phyloP scores from a whole-genome alignment of 1,140 invertebrate species.

The Latrodectus geometricus region DNA sequence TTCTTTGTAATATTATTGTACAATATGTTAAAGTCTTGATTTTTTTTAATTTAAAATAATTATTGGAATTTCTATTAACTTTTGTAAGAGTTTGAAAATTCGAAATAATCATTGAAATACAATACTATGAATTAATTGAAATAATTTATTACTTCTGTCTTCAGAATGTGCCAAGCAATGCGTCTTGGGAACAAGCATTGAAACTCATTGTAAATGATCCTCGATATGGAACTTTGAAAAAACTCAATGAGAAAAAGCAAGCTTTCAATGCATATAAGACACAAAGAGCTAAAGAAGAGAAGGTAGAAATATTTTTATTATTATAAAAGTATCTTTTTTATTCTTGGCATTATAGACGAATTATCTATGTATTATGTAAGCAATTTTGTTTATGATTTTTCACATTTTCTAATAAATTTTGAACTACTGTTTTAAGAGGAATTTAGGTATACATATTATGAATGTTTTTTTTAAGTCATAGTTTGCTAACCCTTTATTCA shows the following conservation, averaged over 20 bases:
- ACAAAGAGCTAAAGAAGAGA: constrained; percentile 95
- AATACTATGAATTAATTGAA: background rate
- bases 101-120: too few species aligned
- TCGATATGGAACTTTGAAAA: constrained; percentile 93
- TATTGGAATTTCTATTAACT: too few species aligned
- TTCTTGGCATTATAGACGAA: background rate
- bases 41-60: too few species aligned
- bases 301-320: constrained; percentile 68
- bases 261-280: constrained; percentile 99
- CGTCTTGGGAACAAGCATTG: constrained; percentile 96
- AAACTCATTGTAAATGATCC: constrained; percentile 94
- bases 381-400: too few species aligned
- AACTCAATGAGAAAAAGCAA: constrained; percentile 96
- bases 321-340: background rate
- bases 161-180: constrained; percentile 91
- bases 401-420: too few species aligned
- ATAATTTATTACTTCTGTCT: constrained; percentile 26
- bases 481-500: too few species aligned
- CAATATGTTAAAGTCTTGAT: too few species aligned
- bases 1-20: background rate
- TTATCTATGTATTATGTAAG: constrained; percentile 3
- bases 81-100: too few species aligned
- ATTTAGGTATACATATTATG: too few species aligned
- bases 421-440: too few species aligned
- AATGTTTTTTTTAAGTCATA: too few species aligned